phyloP scores from a whole-genome alignment of 1,140 invertebrate species.

The Paramacrobiotus metropolitanus region DNA sequence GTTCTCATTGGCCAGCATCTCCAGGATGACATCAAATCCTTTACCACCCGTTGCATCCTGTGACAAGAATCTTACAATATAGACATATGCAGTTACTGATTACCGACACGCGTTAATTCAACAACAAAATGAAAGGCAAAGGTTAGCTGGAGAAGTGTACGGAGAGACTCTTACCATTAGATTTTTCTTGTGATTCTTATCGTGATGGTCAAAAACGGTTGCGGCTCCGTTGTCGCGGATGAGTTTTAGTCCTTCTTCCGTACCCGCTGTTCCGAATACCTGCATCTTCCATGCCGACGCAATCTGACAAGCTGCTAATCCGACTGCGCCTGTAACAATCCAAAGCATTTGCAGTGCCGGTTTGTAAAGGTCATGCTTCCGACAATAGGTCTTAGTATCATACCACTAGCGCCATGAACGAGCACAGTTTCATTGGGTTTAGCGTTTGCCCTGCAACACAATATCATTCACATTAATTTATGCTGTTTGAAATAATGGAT shows the following conservation, averaged over 20 bases:
- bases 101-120: not conserved
- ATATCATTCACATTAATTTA: too few species aligned
- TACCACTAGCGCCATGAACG: slow-evolving; percentile 37
- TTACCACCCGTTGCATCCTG: slow-evolving; percentile 17
- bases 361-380: too few species aligned
- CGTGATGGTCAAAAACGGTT: slow-evolving; percentile 29
- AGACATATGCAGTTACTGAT: not conserved
- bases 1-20: slow-evolving; percentile 35
- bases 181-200: slow-evolving; percentile 20
- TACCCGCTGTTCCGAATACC: slow-evolving; percentile 29
- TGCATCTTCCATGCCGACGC: slow-evolving; percentile 23
- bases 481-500: not conserved
- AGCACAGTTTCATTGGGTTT: slow-evolving; percentile 28
- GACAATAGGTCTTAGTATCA: too few species aligned
- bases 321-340: too few species aligned
- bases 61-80: not conserved
- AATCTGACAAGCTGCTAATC: slow-evolving; percentile 32
- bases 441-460: slow-evolving; percentile 21
- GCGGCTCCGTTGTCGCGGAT: slow-evolving; percentile 27
- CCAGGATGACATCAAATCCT: slow-evolving; percentile 32
- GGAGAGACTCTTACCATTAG: slow-evolving; percentile 14
- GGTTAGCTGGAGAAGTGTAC: not conserved
- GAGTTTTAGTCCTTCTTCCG: slow-evolving; percentile 25
- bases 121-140: not conserved
- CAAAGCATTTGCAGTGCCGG: too few species aligned